Conservation (phyloP, 2,888 invertebrate genomes). For the Unio pictorum region DNA sequence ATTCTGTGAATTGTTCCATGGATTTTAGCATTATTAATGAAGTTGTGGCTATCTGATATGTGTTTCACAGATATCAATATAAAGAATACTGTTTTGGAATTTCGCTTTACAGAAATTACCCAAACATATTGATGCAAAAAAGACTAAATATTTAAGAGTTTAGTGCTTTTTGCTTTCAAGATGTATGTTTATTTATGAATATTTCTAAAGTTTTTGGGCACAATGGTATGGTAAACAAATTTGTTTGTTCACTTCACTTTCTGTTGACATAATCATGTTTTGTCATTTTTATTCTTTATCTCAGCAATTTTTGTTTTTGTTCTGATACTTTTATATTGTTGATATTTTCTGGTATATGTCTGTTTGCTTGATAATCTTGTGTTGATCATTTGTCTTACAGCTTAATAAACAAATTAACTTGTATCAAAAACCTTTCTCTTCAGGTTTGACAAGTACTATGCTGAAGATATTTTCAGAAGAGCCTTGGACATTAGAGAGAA, state of each 20-base stretch:
- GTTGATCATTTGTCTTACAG: background rate
- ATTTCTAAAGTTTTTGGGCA: no score
- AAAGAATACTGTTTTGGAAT: no score
- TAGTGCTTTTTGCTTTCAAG: no score
- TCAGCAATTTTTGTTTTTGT: background rate
- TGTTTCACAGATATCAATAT: no score
- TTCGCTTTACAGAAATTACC: no score
- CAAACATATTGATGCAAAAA: no score
- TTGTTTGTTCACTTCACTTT: no score
- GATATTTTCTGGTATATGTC: background rate
- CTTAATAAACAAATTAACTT: background rate
- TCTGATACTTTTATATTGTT: background rate
- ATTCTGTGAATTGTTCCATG: background rate
- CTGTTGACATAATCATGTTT: no score
- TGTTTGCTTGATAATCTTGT: background rate
- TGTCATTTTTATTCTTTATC: background rate
- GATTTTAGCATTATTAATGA: background rate
- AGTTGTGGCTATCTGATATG: background rate
- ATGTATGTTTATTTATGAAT: no score
- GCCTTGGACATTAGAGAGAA: constrained; percentile 58
- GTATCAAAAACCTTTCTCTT: constrained; percentile 5
- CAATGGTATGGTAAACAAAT: no score
- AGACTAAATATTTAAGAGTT: no score
- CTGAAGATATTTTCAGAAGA: constrained; percentile 51
- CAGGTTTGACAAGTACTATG: constrained; percentile 52